A percentile compares a stretch with the other conserved stretches of the same genome.
These are phyloP conservation scores for Lepilemur septentrionalis DNA, from an alignment of 2,797 vertebrate species.

Conservation along the genomic window DNA sequence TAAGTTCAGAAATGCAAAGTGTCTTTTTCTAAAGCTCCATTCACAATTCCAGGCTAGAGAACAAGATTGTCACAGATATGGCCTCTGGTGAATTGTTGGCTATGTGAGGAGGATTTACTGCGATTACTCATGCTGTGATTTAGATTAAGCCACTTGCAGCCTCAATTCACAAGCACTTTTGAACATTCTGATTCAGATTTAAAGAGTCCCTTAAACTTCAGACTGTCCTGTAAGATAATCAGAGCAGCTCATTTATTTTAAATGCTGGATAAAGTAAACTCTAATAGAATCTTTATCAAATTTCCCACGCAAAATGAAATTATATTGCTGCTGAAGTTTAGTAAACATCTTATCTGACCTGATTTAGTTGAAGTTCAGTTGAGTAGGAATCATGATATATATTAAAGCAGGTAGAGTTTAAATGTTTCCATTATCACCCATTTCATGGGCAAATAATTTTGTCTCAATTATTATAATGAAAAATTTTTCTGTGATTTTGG, in stretches of 20 bases:
- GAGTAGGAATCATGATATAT: neutral
- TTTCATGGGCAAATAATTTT: neutral
- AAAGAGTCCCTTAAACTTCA: slow-evolving; percentile 44
- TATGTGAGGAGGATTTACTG: slow-evolving; percentile 53
- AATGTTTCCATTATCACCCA: neutral
- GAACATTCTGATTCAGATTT: slow-evolving; percentile 59
- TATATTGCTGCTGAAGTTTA: neutral
- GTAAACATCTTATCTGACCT: neutral
- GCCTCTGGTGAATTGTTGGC: slow-evolving; percentile 45
- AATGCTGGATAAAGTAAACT: slow-evolving; percentile 28
- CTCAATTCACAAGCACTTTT: slow-evolving; percentile 63
- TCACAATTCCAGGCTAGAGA: slow-evolving; percentile 48
- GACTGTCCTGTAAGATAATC: slow-evolving; percentile 22
- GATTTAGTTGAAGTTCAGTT: neutral
- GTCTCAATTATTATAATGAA: neutral
- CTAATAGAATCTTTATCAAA: slow-evolving; percentile 11
- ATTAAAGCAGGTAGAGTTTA: neutral
- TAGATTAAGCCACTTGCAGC: slow-evolving; percentile 63
- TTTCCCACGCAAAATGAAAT: neutral
- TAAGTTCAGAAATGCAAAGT: neutral
- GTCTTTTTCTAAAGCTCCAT: neutral
- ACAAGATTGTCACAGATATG: slow-evolving; percentile 45
- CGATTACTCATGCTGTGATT: slow-evolving; percentile 66
- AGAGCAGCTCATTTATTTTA: slow-evolving; percentile 49
- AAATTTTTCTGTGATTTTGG: neutral